Percentiles rank a stretch among this genome's conserved stretches.
phyloP scores from a whole-genome alignment of 2,113 vertebrate genomes.

The Eclectus roratus region DNA sequence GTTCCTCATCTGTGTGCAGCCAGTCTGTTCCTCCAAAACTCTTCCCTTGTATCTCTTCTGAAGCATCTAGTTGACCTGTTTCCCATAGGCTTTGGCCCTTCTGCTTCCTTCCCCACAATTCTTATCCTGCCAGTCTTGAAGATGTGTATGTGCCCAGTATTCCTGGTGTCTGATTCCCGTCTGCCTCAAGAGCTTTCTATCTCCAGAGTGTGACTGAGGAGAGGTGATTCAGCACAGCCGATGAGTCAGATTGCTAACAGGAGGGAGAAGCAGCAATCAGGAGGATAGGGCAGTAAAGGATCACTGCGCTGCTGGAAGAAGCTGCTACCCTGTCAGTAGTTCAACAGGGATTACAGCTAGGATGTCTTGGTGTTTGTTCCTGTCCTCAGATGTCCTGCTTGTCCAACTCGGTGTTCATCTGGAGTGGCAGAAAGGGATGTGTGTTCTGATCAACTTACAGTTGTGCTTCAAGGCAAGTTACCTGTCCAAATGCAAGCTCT shows the following conservation, averaged over 20 bases:
- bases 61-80: neutral
- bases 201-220: neutral
- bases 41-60: neutral
- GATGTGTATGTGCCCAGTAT: neutral
- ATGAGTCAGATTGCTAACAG: neutral
- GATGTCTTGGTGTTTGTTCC: neutral
- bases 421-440: neutral
- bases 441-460: neutral
- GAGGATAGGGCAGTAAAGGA: neutral
- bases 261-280: neutral
- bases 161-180: neutral
- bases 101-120: neutral
- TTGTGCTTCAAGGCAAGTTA: neutral
- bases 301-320: neutral
- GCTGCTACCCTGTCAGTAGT: neutral
- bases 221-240: neutral
- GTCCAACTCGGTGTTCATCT: neutral
- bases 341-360: neutral
- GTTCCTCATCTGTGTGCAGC: accelerated
- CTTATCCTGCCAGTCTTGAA: neutral
- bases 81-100: neutral
- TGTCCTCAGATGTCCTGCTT: neutral
- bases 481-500: neutral
- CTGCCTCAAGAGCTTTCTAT: neutral
- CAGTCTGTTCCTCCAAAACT: neutral